Percentiles rank a stretch among this genome's conserved stretches.
These are phyloP conservation scores for Pristionchus arcanus DNA, from an alignment of 2,888 invertebrate species.

Conservation along the genomic window DNA sequence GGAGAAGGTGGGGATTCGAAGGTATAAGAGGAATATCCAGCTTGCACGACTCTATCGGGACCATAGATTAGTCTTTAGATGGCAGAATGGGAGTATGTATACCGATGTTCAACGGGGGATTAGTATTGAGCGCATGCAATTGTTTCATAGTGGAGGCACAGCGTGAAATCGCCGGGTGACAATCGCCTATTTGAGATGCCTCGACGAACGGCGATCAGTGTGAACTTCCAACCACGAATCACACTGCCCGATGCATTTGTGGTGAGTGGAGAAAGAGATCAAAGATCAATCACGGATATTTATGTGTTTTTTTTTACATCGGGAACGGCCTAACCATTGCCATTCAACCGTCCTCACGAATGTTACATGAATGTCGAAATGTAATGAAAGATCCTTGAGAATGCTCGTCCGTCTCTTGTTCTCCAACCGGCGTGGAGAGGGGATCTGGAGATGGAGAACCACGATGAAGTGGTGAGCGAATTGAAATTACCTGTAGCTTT, in stretches of 20 bases:
- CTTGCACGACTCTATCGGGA: no score
- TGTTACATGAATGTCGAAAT: not conserved
- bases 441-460: conserved; percentile 59
- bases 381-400: conserved; percentile 30
- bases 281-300: not conserved
- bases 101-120: not conserved
- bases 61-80: no score
- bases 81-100: no score
- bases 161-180: no score
- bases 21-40: not conserved
- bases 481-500: no score
- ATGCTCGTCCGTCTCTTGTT: conserved; percentile 57
- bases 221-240: conserved; percentile 73
- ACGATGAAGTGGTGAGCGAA: conserved; percentile 56
- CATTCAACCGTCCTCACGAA: no score
- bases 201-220: conserved; percentile 63
- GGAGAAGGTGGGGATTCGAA: not conserved
- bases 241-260: conserved; percentile 71
- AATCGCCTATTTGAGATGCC: conserved; percentile 58
- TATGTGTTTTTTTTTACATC: no score
- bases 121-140: not conserved
- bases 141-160: no score
- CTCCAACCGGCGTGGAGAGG: conserved; percentile 58
- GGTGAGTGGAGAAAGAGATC: conserved; percentile 52
- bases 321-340: no score